Evolutionary conservation across 1,140 invertebrate species (phyloP).

Genomic region (Cepaea nemoralis): DNA sequence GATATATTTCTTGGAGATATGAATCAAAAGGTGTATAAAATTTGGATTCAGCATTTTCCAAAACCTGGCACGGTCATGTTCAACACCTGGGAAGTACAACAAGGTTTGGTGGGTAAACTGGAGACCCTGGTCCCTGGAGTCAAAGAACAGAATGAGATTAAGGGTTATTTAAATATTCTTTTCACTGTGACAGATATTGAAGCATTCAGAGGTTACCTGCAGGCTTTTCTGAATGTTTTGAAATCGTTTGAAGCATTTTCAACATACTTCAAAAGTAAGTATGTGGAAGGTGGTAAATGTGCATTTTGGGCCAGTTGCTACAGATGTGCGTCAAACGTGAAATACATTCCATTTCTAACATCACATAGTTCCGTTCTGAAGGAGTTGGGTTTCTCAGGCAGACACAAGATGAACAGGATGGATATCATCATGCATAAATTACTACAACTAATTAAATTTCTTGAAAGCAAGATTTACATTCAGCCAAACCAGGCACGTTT

Average conservation of each 20-base stretch:
- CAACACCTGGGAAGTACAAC: constrained; percentile 17
- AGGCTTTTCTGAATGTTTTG: not conserved
- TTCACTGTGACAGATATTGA: not conserved
- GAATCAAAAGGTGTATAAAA: not conserved
- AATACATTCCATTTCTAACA: constrained; percentile 15
- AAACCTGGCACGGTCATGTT: constrained; percentile 29
- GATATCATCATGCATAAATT: constrained; percentile 24
- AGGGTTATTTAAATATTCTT: not conserved
- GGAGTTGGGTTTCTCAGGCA: not conserved
- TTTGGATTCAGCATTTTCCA: constrained; percentile 21
- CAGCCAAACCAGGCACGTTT: not conserved
- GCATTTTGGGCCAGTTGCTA: constrained; percentile 32
- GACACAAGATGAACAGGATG: constrained; percentile 2
- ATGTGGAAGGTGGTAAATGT: constrained; percentile 10
- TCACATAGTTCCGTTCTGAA: not conserved
- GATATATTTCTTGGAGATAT: constrained; percentile 22
- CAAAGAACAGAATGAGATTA: not conserved
- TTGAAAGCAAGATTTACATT: constrained; percentile 26
- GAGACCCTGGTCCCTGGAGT: not conserved
- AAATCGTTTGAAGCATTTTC: constrained; percentile 19
- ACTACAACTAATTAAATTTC: constrained; percentile 16
- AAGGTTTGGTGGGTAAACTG: not conserved
- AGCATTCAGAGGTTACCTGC: constrained; percentile 1
- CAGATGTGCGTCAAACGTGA: not conserved
- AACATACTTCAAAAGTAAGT: constrained; percentile 9